A percentile compares a stretch with the other conserved stretches of the same genome.
These are phyloP conservation scores for Neofelis nebulosa DNA, from an alignment of 2,113 vertebrate species.

Conservation along the genomic window DNA sequence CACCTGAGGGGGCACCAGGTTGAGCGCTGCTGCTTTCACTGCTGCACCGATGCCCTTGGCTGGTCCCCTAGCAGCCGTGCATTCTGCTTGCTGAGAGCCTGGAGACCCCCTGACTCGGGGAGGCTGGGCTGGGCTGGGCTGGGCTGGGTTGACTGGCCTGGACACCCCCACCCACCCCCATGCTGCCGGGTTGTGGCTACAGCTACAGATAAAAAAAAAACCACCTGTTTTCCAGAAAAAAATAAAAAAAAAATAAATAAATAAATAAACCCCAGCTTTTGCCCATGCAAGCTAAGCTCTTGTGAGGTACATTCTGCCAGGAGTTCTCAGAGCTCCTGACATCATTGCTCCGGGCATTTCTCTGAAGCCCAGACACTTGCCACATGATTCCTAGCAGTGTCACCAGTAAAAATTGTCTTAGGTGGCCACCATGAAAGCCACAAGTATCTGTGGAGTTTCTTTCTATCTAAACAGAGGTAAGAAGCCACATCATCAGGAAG, in stretches of 20 bases:
- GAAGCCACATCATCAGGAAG: background rate
- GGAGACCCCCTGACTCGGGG: background rate
- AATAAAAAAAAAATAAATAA: too few relatives aligned
- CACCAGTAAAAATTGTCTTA: background rate
- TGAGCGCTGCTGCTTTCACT: constrained; percentile 62
- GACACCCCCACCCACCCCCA: background rate
- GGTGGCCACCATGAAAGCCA: background rate
- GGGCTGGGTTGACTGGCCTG: background rate
- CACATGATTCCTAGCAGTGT: background rate
- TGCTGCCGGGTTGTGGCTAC: constrained; percentile 48
- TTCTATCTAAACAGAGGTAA: background rate
- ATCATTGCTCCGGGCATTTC: background rate
- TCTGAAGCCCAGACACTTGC: background rate
- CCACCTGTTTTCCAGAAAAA: constrained; percentile 65
- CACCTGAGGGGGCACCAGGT: background rate
- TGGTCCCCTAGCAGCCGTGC: background rate
- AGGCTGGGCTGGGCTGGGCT: background rate
- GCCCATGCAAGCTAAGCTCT: background rate
- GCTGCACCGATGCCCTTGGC: constrained; percentile 19
- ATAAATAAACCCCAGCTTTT: too few relatives aligned
- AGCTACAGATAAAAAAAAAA: constrained; percentile 59
- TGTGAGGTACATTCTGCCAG: background rate
- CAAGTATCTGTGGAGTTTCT: background rate
- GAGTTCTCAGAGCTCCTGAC: background rate
- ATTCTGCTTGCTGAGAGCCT: constrained; percentile 46